phyloP scores from a whole-genome alignment of 1,140 invertebrate species.

The Lasioglossum baleicum region DNA sequence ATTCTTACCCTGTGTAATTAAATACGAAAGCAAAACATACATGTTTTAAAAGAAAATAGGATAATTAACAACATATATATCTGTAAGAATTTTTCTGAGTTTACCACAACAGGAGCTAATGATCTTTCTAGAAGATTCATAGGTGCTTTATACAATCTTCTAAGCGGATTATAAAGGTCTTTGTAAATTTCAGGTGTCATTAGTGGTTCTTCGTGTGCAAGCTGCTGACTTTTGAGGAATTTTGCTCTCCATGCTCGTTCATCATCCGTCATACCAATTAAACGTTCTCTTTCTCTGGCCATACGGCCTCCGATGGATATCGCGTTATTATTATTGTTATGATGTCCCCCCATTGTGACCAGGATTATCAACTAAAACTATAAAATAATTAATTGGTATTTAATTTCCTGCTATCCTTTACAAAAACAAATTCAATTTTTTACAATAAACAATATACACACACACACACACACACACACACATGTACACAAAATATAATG shows the following conservation, averaged over 20 bases:
- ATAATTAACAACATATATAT: conserved; percentile 66
- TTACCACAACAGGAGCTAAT: conserved; percentile 84
- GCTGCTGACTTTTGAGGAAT: conserved; percentile 90
- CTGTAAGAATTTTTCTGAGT: conserved; percentile 65
- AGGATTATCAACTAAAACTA: not conserved
- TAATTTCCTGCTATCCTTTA: too few relatives aligned
- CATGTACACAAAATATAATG: too few relatives aligned
- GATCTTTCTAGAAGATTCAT: conserved; percentile 83
- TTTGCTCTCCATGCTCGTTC: conserved; percentile 91
- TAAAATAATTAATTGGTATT: not conserved
- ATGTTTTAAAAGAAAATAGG: not conserved
- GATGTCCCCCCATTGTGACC: not conserved
- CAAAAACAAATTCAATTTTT: not conserved
- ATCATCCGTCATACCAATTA: conserved; percentile 89
- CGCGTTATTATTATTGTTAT: conserved; percentile 75
- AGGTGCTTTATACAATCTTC: conserved; percentile 87
- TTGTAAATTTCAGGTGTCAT: conserved; percentile 84
- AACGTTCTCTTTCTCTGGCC: conserved; percentile 86
- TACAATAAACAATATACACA: not conserved
- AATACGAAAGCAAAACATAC: conserved; percentile 21
- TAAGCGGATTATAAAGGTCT: conserved; percentile 88
- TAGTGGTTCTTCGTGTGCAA: conserved; percentile 86
- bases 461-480: too few relatives aligned
- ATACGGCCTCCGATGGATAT: conserved; percentile 88
- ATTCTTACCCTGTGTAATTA: conserved; percentile 81